A percentile compares a stretch with the other conserved stretches of the same genome.
These are phyloP conservation scores for Lordiphosa clarofinis DNA, from an alignment of 1,140 invertebrate genomes.

Conservation along the genomic window DNA sequence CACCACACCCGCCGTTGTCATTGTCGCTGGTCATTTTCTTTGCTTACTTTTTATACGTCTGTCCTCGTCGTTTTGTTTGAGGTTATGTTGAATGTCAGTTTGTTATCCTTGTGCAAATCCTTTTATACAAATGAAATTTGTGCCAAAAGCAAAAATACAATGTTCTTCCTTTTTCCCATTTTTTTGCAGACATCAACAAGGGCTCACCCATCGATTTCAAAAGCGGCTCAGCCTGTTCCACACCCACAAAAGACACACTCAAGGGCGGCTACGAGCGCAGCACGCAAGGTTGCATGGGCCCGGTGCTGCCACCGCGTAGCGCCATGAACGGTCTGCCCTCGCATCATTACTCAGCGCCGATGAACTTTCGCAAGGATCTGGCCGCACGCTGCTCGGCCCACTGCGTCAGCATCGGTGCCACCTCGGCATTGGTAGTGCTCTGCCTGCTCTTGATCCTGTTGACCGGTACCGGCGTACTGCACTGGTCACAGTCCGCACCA, in stretches of 20 bases:
- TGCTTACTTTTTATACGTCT: conserved; percentile 42
- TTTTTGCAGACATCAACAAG: conserved; percentile 89
- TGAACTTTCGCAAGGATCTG: conserved; percentile 92
- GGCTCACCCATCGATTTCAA: conserved; percentile 93
- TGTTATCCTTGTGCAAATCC: conserved; percentile 77
- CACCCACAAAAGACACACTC: conserved; percentile 79
- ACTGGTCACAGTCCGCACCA: conserved; percentile 89
- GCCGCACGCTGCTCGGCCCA: conserved; percentile 94
- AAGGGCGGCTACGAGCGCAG: conserved; percentile 86
- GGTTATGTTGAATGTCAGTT: conserved; percentile 77
- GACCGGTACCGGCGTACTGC: conserved; percentile 90
- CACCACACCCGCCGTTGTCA: conserved; percentile 50
- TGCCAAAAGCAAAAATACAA: conserved; percentile 74
- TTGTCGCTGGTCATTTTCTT: conserved; percentile 73
- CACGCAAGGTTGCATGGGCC: conserved; percentile 81
- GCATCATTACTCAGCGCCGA: conserved; percentile 79
- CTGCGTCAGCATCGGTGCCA: conserved; percentile 91
- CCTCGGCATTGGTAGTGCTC: conserved; percentile 89
- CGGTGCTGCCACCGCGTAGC: conserved; percentile 87
- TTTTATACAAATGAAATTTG: conserved; percentile 79
- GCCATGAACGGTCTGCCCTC: conserved; percentile 81
- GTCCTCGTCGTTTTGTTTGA: conserved; percentile 62
- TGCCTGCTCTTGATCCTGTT: conserved; percentile 91
- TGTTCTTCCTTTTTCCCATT: conserved; percentile 14
- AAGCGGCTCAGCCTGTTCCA: conserved; percentile 79